Conservation (phyloP, 2,888 invertebrate genomes). For the Formica aserva region DNA sequence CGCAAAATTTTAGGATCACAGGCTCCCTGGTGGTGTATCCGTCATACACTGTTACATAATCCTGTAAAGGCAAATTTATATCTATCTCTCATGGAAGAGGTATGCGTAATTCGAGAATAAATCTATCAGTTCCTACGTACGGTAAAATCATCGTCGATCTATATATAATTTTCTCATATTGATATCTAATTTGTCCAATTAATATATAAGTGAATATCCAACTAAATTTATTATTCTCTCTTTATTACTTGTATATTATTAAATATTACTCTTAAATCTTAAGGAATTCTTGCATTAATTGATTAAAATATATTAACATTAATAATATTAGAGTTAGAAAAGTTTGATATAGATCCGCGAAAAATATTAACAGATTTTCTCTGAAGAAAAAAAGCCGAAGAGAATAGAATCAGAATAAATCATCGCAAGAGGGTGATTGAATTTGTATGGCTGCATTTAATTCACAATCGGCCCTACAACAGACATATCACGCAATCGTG, state of each 20-base stretch:
- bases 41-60: constrained; percentile 95
- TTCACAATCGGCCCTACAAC: not conserved
- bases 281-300: not conserved
- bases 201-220: not conserved
- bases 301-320: not conserved
- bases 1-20: constrained; percentile 95
- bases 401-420: constrained; percentile 15
- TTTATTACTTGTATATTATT: not conserved
- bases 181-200: constrained; percentile 7
- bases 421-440: constrained; percentile 10
- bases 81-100: constrained; percentile 13
- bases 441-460: constrained; percentile 45
- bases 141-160: not conserved
- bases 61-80: constrained; percentile 85
- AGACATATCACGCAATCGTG: not conserved
- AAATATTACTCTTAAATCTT: not conserved
- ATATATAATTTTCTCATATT: not conserved
- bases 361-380: not conserved
- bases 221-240: not conserved
- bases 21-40: constrained; percentile 96
- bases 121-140: not conserved
- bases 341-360: not conserved
- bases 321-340: not conserved
- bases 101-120: not conserved
- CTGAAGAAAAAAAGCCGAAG: not conserved